Evolutionary conservation across 1,140 invertebrate genomes (phyloP).

Genomic region (Zaprionus davidi): DNA sequence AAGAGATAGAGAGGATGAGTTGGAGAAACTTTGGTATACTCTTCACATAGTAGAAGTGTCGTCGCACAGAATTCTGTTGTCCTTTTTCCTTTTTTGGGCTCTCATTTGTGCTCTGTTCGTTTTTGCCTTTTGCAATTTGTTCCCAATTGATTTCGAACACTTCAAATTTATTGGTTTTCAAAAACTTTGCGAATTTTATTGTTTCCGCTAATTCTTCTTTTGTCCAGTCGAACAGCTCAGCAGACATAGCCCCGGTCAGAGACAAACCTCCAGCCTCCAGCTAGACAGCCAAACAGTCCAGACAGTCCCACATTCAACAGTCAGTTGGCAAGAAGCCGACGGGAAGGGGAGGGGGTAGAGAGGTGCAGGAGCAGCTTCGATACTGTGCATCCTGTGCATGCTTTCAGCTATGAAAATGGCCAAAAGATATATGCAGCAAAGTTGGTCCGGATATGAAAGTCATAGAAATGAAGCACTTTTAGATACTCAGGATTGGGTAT

Average conservation of each 20-base stretch:
- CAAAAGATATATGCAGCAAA: constrained; percentile 55
- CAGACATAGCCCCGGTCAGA: constrained; percentile 31
- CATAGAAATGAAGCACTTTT: constrained; percentile 45
- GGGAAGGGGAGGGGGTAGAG: not conserved
- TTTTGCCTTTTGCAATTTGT: constrained; percentile 77
- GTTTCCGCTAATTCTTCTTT: constrained; percentile 81
- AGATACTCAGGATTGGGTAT: constrained; percentile 33
- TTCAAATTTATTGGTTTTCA: constrained; percentile 81
- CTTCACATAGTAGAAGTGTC: constrained; percentile 34
- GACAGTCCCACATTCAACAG: constrained; percentile 39
- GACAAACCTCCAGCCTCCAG: constrained; percentile 11
- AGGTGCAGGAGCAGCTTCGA: not conserved
- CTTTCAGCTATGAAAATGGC: constrained; percentile 44
- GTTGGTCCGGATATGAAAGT: constrained; percentile 61
- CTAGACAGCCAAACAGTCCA: not conserved
- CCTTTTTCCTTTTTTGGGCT: constrained; percentile 18
- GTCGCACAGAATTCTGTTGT: constrained; percentile 35
- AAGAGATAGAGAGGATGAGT: constrained; percentile 10
- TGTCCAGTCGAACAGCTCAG: constrained; percentile 57
- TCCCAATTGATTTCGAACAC: constrained; percentile 80
- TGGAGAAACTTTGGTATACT: constrained; percentile 34
- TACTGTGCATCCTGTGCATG: constrained; percentile 12
- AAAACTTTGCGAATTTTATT: constrained; percentile 79
- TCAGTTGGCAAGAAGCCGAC: constrained; percentile 9
- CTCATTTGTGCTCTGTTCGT: constrained; percentile 37